Evolutionary conservation across 2,797 vertebrate species (phyloP).

Genomic region (Anguilla obscura): DNA sequence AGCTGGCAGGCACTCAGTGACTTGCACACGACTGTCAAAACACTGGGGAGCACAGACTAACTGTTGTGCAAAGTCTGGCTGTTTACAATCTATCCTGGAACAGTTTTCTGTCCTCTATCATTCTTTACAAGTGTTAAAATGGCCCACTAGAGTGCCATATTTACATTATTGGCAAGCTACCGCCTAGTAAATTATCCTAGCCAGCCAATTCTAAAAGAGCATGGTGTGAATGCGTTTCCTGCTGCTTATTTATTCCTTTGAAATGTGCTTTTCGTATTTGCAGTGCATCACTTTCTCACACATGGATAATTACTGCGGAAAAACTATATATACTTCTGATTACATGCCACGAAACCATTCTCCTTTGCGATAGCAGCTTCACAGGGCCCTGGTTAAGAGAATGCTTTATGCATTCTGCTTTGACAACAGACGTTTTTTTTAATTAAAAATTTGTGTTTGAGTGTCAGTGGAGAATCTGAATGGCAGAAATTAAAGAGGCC

Average conservation of each 20-base stretch:
- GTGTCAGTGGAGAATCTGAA: neutral
- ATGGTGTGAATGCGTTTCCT: neutral
- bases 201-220: neutral
- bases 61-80: neutral
- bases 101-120: neutral
- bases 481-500: neutral
- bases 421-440: neutral
- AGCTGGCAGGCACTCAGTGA: neutral
- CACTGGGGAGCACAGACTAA: neutral
- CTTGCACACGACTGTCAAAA: neutral
- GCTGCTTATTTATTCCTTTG: neutral
- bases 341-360: neutral
- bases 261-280: neutral
- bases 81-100: neutral
- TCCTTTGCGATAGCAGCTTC: conserved; percentile 8
- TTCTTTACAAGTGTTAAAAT: neutral
- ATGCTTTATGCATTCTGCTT: conserved; percentile 2
- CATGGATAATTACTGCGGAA: conserved; percentile 9
- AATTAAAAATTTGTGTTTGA: conserved; percentile 4
- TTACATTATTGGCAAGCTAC: conserved; percentile 13
- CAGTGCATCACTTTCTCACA: neutral
- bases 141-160: neutral
- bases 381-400: neutral
- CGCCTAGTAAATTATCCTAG: neutral
- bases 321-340: neutral